These are phyloP conservation scores for Ichneumoninae sp. DNA, from an alignment of 2,888 invertebrate genomes.

Conservation along the genomic window DNA sequence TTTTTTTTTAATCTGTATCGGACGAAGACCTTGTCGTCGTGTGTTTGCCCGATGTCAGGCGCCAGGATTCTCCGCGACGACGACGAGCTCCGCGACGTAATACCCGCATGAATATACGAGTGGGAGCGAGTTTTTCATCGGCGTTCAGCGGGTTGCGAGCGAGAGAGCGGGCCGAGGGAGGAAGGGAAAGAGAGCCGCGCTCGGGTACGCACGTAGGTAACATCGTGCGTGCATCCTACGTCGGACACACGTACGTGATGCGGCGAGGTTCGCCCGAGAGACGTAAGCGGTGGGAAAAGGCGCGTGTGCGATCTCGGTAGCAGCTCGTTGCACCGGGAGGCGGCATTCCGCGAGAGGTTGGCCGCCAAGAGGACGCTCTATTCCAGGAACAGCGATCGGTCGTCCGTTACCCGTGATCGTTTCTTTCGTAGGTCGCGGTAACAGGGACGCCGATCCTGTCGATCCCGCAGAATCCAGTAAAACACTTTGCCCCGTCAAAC, in stretches of 20 bases:
- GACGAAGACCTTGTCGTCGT: conserved; percentile 64
- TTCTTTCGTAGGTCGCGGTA: conserved; percentile 71
- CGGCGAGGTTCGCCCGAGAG: conserved; percentile 2
- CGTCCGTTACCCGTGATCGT: conserved; percentile 76
- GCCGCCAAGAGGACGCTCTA: conserved; percentile 77
- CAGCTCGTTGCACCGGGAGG: conserved; percentile 70
- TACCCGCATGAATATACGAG: conserved; percentile 71
- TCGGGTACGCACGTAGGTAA: conserved; percentile 43
- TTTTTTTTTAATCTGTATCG: conserved; percentile 51
- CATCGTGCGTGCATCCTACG: conserved; percentile 6
- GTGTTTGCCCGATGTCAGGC: conserved; percentile 49
- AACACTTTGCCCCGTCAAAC: not conserved
- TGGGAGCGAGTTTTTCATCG: conserved; percentile 69
- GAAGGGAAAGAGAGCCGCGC: conserved; percentile 15
- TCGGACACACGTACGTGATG: conserved; percentile 24
- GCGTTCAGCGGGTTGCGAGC: conserved; percentile 59
- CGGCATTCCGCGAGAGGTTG: conserved; percentile 77
- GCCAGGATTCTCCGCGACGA: conserved; percentile 71
- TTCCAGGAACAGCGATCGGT: conserved; percentile 77
- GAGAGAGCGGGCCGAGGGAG: conserved; percentile 52
- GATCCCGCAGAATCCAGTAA: conserved; percentile 7
- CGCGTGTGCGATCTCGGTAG: conserved; percentile 51
- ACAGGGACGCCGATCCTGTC: conserved; percentile 51
- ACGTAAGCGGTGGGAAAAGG: conserved; percentile 16
- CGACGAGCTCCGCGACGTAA: conserved; percentile 66